A percentile compares a stretch with the other conserved stretches of the same genome.
Conservation (phyloP, 2,888 invertebrate genomes). For the Dicranocentrus wangi region DNA sequence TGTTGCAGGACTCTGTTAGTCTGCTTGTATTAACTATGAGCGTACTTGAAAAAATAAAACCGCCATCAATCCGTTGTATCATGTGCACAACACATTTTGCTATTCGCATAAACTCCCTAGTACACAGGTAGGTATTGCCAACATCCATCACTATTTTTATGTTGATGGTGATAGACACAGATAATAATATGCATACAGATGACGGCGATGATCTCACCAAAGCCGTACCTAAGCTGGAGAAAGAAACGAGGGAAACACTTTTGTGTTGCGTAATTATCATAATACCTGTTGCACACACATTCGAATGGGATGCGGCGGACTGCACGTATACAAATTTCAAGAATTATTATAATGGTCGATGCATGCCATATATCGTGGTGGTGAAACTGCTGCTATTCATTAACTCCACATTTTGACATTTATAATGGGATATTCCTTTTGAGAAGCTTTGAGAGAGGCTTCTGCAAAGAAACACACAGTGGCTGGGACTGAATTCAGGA, state of each 20-base stretch:
- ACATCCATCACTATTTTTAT: conserved; percentile 49
- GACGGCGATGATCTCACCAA: conserved; percentile 42
- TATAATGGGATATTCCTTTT: neutral
- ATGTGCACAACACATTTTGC: neutral
- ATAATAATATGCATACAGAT: conserved; percentile 51
- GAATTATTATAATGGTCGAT: conserved; percentile 25
- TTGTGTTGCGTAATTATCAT: conserved; percentile 18
- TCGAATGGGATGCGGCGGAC: too few relatives aligned
- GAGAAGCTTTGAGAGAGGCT: too few relatives aligned
- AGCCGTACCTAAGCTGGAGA: neutral
- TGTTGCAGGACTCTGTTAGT: conserved; percentile 9
- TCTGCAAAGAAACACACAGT: too few relatives aligned
- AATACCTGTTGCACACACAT: conserved; percentile 13
- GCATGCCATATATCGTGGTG: conserved; percentile 18
- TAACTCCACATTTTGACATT: neutral
- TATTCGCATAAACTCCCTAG: neutral
- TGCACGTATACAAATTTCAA: neutral
- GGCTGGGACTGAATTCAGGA: neutral
- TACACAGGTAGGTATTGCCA: neutral
- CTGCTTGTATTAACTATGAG: conserved; percentile 4
- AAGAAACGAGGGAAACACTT: neutral
- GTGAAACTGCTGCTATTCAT: conserved; percentile 20
- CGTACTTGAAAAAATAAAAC: neutral
- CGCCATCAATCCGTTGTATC: conserved; percentile 2
- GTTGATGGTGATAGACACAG: conserved; percentile 40